Evolutionary conservation across 2,113 vertebrate genomes (phyloP).

Genomic region (Chauna torquata): DNA sequence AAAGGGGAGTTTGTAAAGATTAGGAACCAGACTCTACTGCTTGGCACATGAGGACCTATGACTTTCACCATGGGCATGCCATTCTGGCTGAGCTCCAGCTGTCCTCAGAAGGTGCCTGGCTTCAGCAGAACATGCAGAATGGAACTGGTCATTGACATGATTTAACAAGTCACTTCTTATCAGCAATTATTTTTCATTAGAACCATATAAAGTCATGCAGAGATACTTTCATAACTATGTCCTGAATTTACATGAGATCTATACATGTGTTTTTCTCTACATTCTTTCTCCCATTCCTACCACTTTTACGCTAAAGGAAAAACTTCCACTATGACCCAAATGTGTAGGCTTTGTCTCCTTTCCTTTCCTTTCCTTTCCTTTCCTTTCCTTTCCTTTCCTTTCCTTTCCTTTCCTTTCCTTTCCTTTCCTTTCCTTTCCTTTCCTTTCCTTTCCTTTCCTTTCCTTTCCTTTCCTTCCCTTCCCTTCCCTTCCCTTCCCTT

Average conservation of each 20-base stretch:
- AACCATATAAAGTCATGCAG: neutral
- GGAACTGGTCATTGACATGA: constrained; percentile 47
- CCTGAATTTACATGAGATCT: neutral
- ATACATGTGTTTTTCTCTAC: neutral
- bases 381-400: too few species aligned
- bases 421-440: too few species aligned
- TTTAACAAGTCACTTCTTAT: constrained; percentile 47
- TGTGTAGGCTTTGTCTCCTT: neutral
- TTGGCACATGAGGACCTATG: neutral
- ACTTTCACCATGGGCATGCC: constrained; percentile 34
- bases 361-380: too few species aligned
- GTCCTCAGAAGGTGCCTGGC: constrained; percentile 30
- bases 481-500: accelerated
- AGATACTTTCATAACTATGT: neutral
- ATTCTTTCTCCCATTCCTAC: neutral
- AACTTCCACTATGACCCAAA: neutral
- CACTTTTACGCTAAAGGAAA: neutral
- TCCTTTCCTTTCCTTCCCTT: too few species aligned
- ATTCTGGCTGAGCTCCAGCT: constrained; percentile 43
- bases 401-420: neutral
- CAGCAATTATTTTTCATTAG: constrained; percentile 29
- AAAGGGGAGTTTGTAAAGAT: neutral
- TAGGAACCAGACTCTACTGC: neutral
- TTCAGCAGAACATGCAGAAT: constrained; percentile 39
- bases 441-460: neutral